Base-by-base conservation (phyloP, 2,888 invertebrate species). In the Epistrophe eligans region DNA sequence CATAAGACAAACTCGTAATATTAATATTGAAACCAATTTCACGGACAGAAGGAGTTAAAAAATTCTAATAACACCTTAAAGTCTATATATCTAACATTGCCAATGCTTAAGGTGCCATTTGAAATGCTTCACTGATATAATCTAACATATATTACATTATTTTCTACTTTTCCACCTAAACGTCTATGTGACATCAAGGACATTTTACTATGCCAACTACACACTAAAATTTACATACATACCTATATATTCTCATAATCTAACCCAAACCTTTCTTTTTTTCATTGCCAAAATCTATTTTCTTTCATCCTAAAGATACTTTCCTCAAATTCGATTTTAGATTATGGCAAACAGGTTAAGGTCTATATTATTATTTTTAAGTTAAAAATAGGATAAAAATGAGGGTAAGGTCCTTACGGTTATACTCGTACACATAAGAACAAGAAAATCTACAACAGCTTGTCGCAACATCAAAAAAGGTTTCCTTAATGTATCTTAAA, bases 301-400 rank as follows among this genome's bases (percentile, higher is more conserved):
- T 2, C 40, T 40, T 62, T 32, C 8, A 48, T 48, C 43, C 13
- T 40, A 1, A 32, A 15, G 19, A 15, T 66, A 48, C 66, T 32
- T 17, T 24, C 10, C 7, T 5, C 6, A 48, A 10, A 66, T 48
- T 66, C 48, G 66, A 66, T 66, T 66, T n/a, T 4, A 66, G 66
- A 66, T 66, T 66, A 66, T 48, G 28, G 35, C 48, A 48, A 48
- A 15, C 28, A 66, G 48, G 48, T 66, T 66, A 66, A 48, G n/a
- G 66, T 2, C 13, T 66, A 8, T 48, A 48, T 32, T 48, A 48
- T 32, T 48, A 32, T 32, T 48, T 48, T 66, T 48, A 11, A 32
- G 11, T 32, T 64, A 64, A 64, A 66, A 35, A 66, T 48, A 48
- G 48, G 32, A 66, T n/a, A 17, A 32, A 45, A 48, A 48, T 19